phyloP scores from a whole-genome alignment of 2,888 invertebrate species.

The Scrobipalpa costella region DNA sequence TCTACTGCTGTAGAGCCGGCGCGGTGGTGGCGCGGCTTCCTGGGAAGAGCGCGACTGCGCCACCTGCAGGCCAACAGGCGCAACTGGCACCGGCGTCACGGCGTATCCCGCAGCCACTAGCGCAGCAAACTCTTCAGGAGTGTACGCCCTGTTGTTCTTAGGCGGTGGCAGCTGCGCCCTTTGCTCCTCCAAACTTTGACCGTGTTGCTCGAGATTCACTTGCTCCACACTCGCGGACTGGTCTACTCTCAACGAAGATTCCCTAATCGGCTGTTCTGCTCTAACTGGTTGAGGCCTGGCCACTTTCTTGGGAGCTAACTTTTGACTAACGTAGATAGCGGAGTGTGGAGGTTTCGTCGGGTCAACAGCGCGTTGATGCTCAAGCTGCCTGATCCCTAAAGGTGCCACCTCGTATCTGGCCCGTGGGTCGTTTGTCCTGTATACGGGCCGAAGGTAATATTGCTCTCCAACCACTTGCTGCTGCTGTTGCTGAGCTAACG shows the following conservation, averaged over 20 bases:
- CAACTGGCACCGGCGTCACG: slow-evolving; percentile 75
- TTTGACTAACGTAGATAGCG: slow-evolving; percentile 71
- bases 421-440: slow-evolving; percentile 64
- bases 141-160: slow-evolving; percentile 75
- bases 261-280: slow-evolving; percentile 33
- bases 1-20: slow-evolving; percentile 52
- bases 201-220: slow-evolving; percentile 55
- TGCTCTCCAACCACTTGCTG: slow-evolving; percentile 61
- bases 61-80: slow-evolving; percentile 51
- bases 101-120: slow-evolving; percentile 75
- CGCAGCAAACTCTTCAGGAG: slow-evolving; percentile 76
- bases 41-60: slow-evolving; percentile 69
- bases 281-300: slow-evolving; percentile 45
- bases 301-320: slow-evolving; percentile 61
- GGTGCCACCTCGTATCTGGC: slow-evolving; percentile 57
- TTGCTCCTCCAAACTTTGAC: slow-evolving; percentile 63
- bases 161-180: slow-evolving; percentile 73
- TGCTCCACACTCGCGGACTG: slow-evolving; percentile 46
- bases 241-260: slow-evolving; percentile 42
- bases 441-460: slow-evolving; percentile 65
- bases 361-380: slow-evolving; percentile 43
- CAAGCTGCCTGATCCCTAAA: slow-evolving; percentile 41
- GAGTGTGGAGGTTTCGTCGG: slow-evolving; percentile 68
- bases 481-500: slow-evolving; percentile 50
- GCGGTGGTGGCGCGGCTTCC: slow-evolving; percentile 46